These are phyloP conservation scores for Malurus elegans DNA, from an alignment of 2,113 vertebrate genomes.

Conservation along the genomic window DNA sequence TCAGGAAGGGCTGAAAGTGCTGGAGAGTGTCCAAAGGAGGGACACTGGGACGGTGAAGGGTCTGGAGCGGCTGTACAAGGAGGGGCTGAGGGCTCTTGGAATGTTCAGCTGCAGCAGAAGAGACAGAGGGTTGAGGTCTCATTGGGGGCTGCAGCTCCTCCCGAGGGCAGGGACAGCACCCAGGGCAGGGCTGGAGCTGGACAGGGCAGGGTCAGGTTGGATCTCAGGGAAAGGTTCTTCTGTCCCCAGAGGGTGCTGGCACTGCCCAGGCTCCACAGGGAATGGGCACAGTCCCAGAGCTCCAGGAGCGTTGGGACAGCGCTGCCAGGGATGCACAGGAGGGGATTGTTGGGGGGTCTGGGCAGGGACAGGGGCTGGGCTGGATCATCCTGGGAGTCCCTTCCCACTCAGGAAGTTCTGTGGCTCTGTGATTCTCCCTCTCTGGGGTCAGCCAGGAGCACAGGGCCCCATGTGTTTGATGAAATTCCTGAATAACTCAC, in stretches of 20 bases:
- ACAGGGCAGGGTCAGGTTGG: too few relatives aligned
- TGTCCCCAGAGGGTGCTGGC: too few relatives aligned
- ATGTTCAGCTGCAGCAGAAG: neutral
- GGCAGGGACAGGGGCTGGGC: too few relatives aligned
- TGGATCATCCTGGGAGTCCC: too few relatives aligned
- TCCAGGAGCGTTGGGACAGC: too few relatives aligned
- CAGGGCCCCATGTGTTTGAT: neutral
- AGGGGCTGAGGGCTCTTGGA: neutral
- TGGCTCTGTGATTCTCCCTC: neutral
- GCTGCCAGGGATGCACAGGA: too few relatives aligned
- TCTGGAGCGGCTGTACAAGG: neutral
- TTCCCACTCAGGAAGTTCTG: too few relatives aligned
- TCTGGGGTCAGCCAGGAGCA: neutral
- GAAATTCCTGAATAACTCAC: neutral
- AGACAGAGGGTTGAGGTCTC: neutral
- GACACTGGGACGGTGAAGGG: neutral
- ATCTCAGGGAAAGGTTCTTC: too few relatives aligned
- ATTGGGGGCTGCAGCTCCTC: neutral
- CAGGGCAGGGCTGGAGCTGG: neutral
- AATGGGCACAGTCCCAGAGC: too few relatives aligned
- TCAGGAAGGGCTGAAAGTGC: neutral
- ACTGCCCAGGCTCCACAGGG: too few relatives aligned
- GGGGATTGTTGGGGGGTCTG: too few relatives aligned
- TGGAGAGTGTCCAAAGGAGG: neutral
- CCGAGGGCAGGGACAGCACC: neutral